Evolutionary conservation across 2,797 vertebrate genomes (phyloP), one percentile per base, ranked within the genome.

Genomic region (Nothura maculosa): DNA sequence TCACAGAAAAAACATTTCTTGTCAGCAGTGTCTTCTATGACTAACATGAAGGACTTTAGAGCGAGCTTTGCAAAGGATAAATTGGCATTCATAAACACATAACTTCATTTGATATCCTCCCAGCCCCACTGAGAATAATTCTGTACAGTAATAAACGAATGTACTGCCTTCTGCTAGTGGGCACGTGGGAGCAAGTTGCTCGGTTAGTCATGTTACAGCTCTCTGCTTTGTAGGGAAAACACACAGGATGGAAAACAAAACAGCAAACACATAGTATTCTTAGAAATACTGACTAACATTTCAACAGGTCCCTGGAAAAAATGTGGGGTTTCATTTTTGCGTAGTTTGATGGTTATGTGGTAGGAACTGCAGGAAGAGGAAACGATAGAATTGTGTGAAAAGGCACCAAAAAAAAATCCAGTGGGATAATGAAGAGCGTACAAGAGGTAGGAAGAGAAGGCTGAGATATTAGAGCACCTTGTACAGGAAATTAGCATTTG

Each of bases 1-100:
- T 92, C 52, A 68, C 94, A 95, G 92, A 79, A 88, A 82, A 82
- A 64, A 36, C 58, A 90, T 94, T 81, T 88, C 78, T 90, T 88
- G 70, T 77, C 86, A 80, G 84, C 62, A 30, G 81, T 50, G n/a
- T 63, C 58, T 40, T 32, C 55, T 15, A 22, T 24, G 68, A 77
- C 92, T 88, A 86, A 66, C 5, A 54, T 36, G 24, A 67, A 69
- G 34, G 34, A 21, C 47, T 69, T 38, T 9, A 52, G 28, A 54
- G 27, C 22, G 45, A 36, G 48, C 48, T 48, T 48, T 48, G 8
- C 10, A 0, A 84, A 88, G 70, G 61, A 90, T 77, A 84, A 93
- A 94, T 90, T 94, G 58, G 76, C 47, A 34, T 92, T 94, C 85
- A 82, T 75, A 66, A 96, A 89, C 88, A 85, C 55, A 77, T 68